Evolutionary conservation across 2,113 vertebrate species (phyloP), one percentile per base, ranked within the genome.

Genomic region (Labeo rohita): DNA sequence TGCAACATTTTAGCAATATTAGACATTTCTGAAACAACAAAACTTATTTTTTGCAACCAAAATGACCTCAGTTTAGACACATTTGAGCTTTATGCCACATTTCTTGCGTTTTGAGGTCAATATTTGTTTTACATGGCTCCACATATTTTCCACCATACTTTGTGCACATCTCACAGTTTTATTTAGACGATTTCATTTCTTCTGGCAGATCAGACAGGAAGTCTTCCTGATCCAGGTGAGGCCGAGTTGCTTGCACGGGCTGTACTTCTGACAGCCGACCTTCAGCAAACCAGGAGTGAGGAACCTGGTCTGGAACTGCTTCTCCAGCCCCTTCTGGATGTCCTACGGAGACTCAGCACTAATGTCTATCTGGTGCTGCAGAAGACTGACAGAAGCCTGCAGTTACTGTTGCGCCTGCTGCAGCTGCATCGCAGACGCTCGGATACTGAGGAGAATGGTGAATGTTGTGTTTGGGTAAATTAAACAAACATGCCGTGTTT

Each of bases 311-410:
- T 98, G 90, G 93, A 95, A 93, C 86, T 91, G 59, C 92, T 98
- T 84, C 91, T 99, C 81, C 93, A 93, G 86, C 97, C 97, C 43
- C 95, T 99, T 80, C 92, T 97, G 93, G 97, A 97, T 87, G 94
- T 95, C 54, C 94, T 99, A 84, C 92, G 92, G 92, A 95, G 95
- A 93, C 92, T 98, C 82, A 93, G 95, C 89, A 96, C 96, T 89
- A 97, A 96, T 82, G 95, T 95, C 85, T 99, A 99, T 94, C 90
- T 98, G 92, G 95, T 97, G 66, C 87, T 95, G 86, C 91, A 93
- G 72, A 98, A 97, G 95, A 91, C 95, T 3, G 97, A 99, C 93
- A 95, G 96, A 94, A 96, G 96, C 93, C 95, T 99, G 85, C 97
- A 99, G 94, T 90, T 99, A 66, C 84, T 97, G 89, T 89, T 97